phyloP scores from a whole-genome alignment of 2,113 vertebrate species.

The Ammodytes dubius region DNA sequence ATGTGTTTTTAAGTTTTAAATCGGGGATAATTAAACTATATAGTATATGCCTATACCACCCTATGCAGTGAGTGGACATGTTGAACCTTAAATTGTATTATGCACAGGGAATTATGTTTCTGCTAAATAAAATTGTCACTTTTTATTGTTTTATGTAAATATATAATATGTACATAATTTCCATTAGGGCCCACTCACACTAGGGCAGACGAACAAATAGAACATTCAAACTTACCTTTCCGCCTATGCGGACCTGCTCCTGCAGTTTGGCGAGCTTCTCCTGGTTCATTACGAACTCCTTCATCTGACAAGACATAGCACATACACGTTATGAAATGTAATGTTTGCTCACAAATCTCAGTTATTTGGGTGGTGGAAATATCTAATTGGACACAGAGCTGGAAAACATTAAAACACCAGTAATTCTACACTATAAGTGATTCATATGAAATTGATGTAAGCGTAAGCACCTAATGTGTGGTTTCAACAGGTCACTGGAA shows the following conservation, averaged over 20 bases:
- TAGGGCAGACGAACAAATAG: too few relatives aligned
- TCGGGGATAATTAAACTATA: not conserved
- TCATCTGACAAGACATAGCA: conserved; percentile 88
- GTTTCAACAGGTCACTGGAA: not conserved
- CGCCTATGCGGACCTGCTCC: conserved; percentile 98
- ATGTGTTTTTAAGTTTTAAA: not conserved
- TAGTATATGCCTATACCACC: not conserved
- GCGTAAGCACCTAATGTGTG: not conserved
- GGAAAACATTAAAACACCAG: not conserved
- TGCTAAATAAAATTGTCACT: too few relatives aligned
- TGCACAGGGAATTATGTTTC: too few relatives aligned
- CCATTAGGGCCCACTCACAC: too few relatives aligned
- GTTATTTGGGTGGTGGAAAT: not conserved
- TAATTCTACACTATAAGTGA: not conserved
- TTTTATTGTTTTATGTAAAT: too few relatives aligned
- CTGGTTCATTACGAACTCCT: conserved; percentile 98
- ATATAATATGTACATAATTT: too few relatives aligned
- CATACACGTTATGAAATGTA: not conserved
- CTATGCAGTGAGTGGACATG: too few relatives aligned
- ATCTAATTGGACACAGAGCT: not conserved
- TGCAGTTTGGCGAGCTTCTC: conserved; percentile 97
- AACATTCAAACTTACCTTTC: conserved; percentile 88
- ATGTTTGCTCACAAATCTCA: not conserved
- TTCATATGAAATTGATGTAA: not conserved
- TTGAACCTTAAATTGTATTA: too few relatives aligned